A percentile compares a stretch with the other conserved stretches of the same genome.
These are phyloP conservation scores for Rotaria sp. DNA, from an alignment of 2,888 invertebrate species.

Conservation along the genomic window DNA sequence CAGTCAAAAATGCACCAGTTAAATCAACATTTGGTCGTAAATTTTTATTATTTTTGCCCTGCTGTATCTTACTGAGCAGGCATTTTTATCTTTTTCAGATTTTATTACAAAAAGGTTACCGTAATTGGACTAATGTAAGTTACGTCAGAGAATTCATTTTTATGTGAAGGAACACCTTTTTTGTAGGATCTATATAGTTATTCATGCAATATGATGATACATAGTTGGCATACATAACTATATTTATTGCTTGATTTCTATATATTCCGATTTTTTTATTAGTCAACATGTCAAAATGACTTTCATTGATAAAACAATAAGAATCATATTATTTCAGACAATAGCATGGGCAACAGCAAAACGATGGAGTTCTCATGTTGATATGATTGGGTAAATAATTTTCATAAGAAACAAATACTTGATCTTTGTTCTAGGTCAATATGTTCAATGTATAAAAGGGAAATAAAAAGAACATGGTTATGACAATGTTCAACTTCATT, in stretches of 20 bases:
- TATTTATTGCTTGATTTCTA: constrained; percentile 62
- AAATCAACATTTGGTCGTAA: constrained; percentile 56
- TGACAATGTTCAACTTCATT: constrained; percentile 63
- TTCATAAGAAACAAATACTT: background rate
- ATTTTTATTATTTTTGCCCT: constrained; percentile 61
- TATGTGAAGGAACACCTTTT: background rate
- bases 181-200: constrained; percentile 74
- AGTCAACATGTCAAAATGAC: constrained; percentile 67
- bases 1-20: constrained; percentile 41
- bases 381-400: constrained; percentile 64
- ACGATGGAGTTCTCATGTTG: constrained; percentile 69
- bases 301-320: constrained; percentile 68
- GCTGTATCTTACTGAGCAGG: constrained; percentile 65
- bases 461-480: constrained; percentile 59
- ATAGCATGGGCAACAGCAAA: constrained; percentile 54
- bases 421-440: constrained; percentile 59
- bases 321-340: constrained; percentile 68
- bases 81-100: constrained; percentile 79
- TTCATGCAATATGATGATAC: constrained; percentile 97
- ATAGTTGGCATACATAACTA: constrained; percentile 70
- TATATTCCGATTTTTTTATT: too few relatives aligned
- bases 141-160: background rate
- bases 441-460: constrained; percentile 69
- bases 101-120: constrained; percentile 85
- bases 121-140: constrained; percentile 73